Evolutionary conservation across 64 coral and sea anemone genomes (phyloP).

Genomic region (Stichodactyla helianthus): DNA sequence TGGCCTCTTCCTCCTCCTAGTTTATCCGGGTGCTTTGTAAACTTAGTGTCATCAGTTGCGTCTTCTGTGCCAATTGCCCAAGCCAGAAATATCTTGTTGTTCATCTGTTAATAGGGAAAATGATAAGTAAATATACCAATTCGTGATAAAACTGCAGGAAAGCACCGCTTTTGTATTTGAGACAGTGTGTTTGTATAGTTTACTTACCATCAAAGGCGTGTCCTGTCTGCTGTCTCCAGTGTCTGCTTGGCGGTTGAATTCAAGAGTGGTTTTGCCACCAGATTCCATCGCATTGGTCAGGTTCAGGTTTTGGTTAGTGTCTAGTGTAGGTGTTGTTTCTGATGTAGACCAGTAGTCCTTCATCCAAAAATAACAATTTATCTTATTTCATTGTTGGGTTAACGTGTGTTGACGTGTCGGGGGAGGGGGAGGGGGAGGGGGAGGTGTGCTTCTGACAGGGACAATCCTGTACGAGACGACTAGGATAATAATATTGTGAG

Average conservation of each 20-base stretch:
- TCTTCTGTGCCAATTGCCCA: constrained; percentile 12
- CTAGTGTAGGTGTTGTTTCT: neutral
- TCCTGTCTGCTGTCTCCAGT: neutral
- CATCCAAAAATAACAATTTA: neutral
- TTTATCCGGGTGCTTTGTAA: neutral
- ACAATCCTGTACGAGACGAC: too few species aligned
- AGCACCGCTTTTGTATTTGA: neutral
- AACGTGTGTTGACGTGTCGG: neutral
- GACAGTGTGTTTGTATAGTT: neutral
- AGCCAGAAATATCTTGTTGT: neutral
- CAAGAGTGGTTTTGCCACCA: constrained; percentile 4
- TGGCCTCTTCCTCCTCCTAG: neutral
- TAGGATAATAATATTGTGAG: too few species aligned
- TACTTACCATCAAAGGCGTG: neutral
- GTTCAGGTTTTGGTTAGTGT: neutral
- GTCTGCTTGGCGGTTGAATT: constrained; percentile 10
- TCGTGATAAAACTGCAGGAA: neutral
- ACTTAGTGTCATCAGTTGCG: neutral
- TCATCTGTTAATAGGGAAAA: neutral
- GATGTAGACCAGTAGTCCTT: constrained; percentile 19
- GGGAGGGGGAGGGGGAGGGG: too few species aligned
- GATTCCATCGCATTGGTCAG: neutral
- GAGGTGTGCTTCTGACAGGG: too few species aligned
- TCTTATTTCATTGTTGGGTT: neutral
- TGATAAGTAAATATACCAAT: too few species aligned